Conservation (phyloP, 2,888 invertebrate species). For the Hirtodrosophila confusa region DNA sequence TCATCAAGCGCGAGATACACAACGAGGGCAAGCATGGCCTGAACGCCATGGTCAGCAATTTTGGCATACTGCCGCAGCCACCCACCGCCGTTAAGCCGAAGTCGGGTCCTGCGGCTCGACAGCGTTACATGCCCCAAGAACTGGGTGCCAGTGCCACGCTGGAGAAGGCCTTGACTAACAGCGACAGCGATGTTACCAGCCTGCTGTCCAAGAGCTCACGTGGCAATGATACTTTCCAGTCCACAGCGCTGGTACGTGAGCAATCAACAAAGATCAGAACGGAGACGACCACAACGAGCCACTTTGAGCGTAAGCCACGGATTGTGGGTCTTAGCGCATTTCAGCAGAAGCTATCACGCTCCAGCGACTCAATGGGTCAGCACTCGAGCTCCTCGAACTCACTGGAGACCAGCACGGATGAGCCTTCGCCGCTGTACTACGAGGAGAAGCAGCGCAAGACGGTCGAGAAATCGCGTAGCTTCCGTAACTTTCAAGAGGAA, state of each 20-base stretch:
- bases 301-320: conserved; percentile 84
- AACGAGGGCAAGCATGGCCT: conserved; percentile 86
- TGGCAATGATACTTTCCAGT: conserved; percentile 80
- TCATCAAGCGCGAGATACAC: conserved; percentile 84
- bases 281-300: conserved; percentile 49
- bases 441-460: conserved; percentile 85
- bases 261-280: conserved; percentile 54
- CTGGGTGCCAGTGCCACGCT: conserved; percentile 75
- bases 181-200: conserved; percentile 47
- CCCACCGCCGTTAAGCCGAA: conserved; percentile 77
- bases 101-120: conserved; percentile 85
- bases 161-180: conserved; percentile 25
- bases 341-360: conserved; percentile 85
- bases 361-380: conserved; percentile 81
- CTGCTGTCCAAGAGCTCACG: conserved; percentile 65
- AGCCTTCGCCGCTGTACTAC: conserved; percentile 70
- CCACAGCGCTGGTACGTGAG: conserved; percentile 80
- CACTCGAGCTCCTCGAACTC: conserved; percentile 71
- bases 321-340: conserved; percentile 85
- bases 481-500: conserved; percentile 86
- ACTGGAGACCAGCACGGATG: conserved; percentile 79
- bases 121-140: conserved; percentile 86
- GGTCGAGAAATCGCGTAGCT: conserved; percentile 90
- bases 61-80: conserved; percentile 58
- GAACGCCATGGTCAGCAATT: conserved; percentile 77